phyloP scores from a whole-genome alignment of 2,113 vertebrate species.

The Macquaria ambigua region DNA sequence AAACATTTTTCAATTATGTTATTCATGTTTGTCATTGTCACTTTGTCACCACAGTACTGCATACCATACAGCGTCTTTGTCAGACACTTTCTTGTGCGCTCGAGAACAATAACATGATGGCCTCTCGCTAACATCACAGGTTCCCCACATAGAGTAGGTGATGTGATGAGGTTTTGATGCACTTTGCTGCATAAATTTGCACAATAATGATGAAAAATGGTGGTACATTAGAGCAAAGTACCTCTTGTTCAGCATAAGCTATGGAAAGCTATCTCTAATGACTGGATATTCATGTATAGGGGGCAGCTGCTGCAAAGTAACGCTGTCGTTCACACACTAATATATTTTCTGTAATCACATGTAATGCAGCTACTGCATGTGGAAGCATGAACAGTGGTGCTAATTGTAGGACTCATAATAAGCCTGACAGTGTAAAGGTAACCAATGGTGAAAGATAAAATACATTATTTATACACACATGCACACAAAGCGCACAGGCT shows the following conservation, averaged over 20 bases:
- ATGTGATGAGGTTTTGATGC: conserved; percentile 30
- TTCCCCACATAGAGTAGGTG: background rate
- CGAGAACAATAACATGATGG: background rate
- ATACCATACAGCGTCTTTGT: fast-evolving
- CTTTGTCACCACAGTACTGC: background rate
- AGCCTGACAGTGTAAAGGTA: conserved; percentile 17
- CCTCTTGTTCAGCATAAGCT: conserved; percentile 36
- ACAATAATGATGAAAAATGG: conserved; percentile 57
- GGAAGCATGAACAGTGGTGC: conserved; percentile 11
- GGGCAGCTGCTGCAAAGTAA: conserved; percentile 30
- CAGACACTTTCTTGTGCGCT: background rate
- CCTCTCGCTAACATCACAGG: too few relatives aligned
- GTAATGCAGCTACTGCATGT: conserved; percentile 27
- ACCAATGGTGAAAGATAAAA: conserved; percentile 10
- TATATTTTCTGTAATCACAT: conserved; percentile 17
- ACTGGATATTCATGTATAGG: conserved; percentile 33
- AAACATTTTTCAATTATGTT: background rate
- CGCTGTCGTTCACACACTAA: background rate
- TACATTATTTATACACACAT: conserved; percentile 4
- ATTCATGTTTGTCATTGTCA: background rate
- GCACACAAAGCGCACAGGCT: conserved; percentile 1
- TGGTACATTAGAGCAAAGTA: conserved; percentile 48
- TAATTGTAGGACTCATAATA: conserved; percentile 8
- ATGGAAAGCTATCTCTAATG: conserved; percentile 30
- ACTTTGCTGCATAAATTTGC: conserved; percentile 62